These are phyloP conservation scores for Kryptopterus vitreolus DNA, from an alignment of 2,797 vertebrate species.

Conservation along the genomic window DNA sequence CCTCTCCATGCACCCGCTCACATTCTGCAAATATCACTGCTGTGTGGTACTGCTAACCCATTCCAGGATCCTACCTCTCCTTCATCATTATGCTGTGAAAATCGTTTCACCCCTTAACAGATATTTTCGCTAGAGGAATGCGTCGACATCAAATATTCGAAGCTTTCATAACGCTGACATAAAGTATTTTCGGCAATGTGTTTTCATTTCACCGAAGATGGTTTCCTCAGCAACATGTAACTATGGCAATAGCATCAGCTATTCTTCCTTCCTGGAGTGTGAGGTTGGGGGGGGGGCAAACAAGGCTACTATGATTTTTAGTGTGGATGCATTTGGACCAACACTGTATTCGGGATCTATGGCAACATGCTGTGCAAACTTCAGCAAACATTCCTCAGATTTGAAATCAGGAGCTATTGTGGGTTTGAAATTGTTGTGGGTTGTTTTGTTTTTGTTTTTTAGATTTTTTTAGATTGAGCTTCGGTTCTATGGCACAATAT, in stretches of 20 bases:
- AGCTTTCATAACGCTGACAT: slow-evolving; percentile 11
- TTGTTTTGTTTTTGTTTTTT: too few relatives aligned
- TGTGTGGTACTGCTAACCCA: not conserved
- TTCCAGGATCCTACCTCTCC: not conserved
- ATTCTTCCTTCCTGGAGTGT: slow-evolving; percentile 23
- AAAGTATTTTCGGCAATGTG: slow-evolving; percentile 38
- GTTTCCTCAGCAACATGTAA: slow-evolving; percentile 51
- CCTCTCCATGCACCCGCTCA: not conserved
- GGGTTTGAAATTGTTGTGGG: not conserved
- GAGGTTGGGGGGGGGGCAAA: slow-evolving; percentile 9
- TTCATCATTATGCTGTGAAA: slow-evolving; percentile 11
- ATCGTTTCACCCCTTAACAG: not conserved
- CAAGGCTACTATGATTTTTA: slow-evolving; percentile 46
- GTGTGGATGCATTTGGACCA: slow-evolving; percentile 39
- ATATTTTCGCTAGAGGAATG: slow-evolving; percentile 9
- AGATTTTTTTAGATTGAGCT: not conserved
- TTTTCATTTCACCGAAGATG: slow-evolving; percentile 22
- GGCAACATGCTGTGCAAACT: slow-evolving; percentile 41
- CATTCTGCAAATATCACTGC: slow-evolving; percentile 2
- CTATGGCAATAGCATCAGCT: slow-evolving; percentile 52
- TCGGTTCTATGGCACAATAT: not conserved
- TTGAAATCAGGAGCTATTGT: too few relatives aligned
- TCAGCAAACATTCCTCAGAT: not conserved
- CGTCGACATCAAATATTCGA: slow-evolving; percentile 4
- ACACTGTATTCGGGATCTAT: slow-evolving; percentile 43